phyloP scores from a whole-genome alignment of 2,113 vertebrate species.

The Laticauda colubrina region DNA sequence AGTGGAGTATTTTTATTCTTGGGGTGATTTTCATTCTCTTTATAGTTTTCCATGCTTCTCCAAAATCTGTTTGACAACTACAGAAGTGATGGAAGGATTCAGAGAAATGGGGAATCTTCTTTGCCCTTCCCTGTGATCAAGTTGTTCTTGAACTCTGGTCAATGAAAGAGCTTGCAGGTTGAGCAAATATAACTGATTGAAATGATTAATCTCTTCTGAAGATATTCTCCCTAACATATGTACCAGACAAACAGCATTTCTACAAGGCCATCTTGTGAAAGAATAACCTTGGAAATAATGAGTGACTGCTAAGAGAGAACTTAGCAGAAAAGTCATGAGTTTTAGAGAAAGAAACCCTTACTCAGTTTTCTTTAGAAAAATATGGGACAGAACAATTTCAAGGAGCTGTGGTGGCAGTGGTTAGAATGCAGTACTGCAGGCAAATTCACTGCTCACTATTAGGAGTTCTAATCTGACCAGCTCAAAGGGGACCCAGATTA shows the following conservation, averaged over 20 bases:
- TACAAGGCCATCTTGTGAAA: neutral
- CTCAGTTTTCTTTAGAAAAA: neutral
- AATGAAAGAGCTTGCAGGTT: neutral
- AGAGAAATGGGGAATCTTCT: neutral
- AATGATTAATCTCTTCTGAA: neutral
- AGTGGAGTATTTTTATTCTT: neutral
- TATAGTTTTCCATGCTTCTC: neutral
- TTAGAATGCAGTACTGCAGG: neutral
- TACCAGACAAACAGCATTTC: neutral
- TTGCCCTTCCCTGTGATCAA: neutral
- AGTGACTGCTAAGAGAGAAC: neutral
- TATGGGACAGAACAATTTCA: neutral
- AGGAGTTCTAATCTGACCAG: neutral
- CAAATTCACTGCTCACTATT: too few relatives aligned
- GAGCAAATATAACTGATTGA: neutral
- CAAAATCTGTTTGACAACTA: neutral
- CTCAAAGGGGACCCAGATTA: neutral
- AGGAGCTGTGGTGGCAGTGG: neutral
- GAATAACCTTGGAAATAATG: neutral
- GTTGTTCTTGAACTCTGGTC: neutral
- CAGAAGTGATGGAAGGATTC: neutral
- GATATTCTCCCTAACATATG: neutral
- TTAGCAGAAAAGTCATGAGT: neutral
- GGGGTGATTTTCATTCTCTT: neutral
- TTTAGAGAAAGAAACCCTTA: neutral